Percentiles rank a stretch among this genome's conserved stretches.
Evolutionary conservation across 2,888 invertebrate species (phyloP).

Genomic region (Athetis lepigone): DNA sequence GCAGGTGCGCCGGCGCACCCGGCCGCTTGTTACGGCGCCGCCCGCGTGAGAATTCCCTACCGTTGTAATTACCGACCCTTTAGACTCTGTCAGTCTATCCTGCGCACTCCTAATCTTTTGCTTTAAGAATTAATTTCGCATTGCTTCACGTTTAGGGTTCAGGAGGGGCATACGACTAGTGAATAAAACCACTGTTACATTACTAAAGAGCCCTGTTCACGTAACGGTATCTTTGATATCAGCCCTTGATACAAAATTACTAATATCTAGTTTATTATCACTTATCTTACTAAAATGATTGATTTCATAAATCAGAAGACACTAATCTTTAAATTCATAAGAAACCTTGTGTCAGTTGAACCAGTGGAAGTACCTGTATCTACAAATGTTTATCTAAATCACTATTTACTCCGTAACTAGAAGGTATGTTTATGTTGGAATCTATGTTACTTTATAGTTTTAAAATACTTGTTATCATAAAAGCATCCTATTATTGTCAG

Average conservation of each 20-base stretch:
- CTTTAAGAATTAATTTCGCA: conserved; percentile 32
- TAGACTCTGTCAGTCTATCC: conserved; percentile 62
- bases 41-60: conserved; percentile 78
- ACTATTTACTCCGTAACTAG: conserved; percentile 29
- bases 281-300: conserved; percentile 35
- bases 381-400: conserved; percentile 28
- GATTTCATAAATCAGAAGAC: conserved; percentile 27
- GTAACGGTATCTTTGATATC: neutral
- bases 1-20: conserved; percentile 86
- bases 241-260: conserved; percentile 21
- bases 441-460: neutral
- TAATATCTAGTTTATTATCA: conserved; percentile 20
- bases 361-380: conserved; percentile 24
- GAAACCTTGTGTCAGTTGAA: conserved; percentile 41
- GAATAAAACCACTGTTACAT: neutral
- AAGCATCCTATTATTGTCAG: no score
- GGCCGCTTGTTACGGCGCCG: conserved; percentile 77
- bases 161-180: neutral
- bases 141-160: conserved; percentile 1
- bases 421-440: conserved; percentile 8
- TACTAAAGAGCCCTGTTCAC: neutral
- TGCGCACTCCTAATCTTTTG: conserved; percentile 32
- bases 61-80: conserved; percentile 79
- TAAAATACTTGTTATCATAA: no score
- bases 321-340: conserved; percentile 39